These are phyloP conservation scores for Thalassarche chlororhynchos DNA, from an alignment of 2,113 vertebrate species.

Conservation along the genomic window DNA sequence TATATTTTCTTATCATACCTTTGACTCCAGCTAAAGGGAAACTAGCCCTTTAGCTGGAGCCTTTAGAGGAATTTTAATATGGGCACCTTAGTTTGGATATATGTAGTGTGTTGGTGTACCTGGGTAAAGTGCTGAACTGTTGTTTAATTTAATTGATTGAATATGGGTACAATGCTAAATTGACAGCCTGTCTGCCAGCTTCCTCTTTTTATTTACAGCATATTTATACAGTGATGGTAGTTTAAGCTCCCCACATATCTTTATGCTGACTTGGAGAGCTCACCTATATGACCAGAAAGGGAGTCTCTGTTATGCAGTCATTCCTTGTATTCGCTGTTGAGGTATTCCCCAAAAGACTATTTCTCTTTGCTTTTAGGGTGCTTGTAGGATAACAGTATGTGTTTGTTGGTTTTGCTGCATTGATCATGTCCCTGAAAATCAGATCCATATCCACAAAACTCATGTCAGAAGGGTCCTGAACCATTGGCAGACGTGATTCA, in stretches of 20 bases:
- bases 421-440: background rate
- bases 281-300: background rate
- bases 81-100: background rate
- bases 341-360: background rate
- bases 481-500: background rate
- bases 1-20: conserved; percentile 7
- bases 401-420: background rate
- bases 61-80: conserved; percentile 19
- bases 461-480: background rate
- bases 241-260: background rate
- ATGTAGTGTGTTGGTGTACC: background rate
- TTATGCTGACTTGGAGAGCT: background rate
- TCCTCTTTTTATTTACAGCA: background rate
- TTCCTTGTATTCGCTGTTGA: background rate
- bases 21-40: conserved; percentile 17
- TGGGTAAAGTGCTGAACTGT: background rate
- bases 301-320: background rate
- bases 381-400: background rate
- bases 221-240: background rate
- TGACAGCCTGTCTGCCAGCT: background rate
- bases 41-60: background rate
- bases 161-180: background rate
- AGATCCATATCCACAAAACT: rapidly evolving
- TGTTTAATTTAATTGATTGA: background rate
- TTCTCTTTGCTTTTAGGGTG: background rate